Evolutionary conservation across 2,797 vertebrate species (phyloP), one percentile per base, ranked within the genome.

Genomic region (Merluccius polli): DNA sequence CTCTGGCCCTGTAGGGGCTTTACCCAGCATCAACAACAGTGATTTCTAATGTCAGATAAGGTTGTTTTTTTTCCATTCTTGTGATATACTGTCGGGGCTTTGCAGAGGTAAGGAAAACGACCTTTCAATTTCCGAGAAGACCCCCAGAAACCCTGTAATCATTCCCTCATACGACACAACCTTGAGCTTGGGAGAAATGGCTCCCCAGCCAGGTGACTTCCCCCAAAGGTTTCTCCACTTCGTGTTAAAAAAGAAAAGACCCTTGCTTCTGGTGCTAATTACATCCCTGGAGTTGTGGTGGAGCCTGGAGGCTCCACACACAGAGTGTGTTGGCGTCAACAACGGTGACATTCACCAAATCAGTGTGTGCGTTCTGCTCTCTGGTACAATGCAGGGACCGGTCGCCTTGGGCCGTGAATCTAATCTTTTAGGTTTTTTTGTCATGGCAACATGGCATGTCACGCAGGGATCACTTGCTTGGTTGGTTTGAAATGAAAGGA

Each of bases 261-360:
- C 48, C 1, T 1, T n/a, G 18, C 9, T 24, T 8, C 52, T 59
- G 7, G 48, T 8, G 52, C 52, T 59, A 59, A 59, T 59, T 59
- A 59, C 21, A 59, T 7, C 52, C n/a, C 52, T 21, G n/a, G 21
- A 59, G 21, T 59, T 59, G 21, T 59, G 52, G 52, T n/a, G 21
- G n/a, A 24, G 52, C 9, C 52, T 59, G 52, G 52, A 59, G 52
- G 8, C 52, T 21, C 8, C n/a, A n/a, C n/a, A n/a, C 4, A 21
- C 21, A 24, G 52, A n/a, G 52, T 59, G 21, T 59, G 52, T 24
- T 8, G 52, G n/a, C 21, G 18, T 59, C 52, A 59, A 59, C 21
- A 59, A n/a, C 52, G 18, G 52, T n/a, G 52, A 59, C 52, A 59
- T 59, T 59, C 52, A 59, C 52, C 52, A 59, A 59, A 59, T 59